phyloP scores from a whole-genome alignment of 2,797 vertebrate genomes.

The Aulostomus chinensis region DNA sequence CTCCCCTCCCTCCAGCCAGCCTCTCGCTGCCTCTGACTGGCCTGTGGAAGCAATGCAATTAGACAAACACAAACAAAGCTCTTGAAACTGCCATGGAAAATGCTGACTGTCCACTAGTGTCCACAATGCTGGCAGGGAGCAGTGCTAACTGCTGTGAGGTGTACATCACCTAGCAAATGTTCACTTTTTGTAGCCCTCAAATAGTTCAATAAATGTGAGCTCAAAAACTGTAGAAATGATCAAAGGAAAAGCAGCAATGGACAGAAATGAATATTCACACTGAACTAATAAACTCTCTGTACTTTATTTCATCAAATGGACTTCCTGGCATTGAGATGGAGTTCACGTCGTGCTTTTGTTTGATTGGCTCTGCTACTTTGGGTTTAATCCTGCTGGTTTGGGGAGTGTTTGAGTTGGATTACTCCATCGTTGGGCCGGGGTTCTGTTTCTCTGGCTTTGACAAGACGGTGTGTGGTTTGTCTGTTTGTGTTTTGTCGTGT shows the following conservation, averaged over 20 bases:
- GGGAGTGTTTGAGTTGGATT: conserved; percentile 81
- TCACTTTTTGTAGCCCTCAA: no score
- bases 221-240: no score
- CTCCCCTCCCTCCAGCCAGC: conserved; percentile 2
- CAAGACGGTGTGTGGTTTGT: conserved; percentile 19
- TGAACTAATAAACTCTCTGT: conserved; percentile 61
- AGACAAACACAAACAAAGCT: conserved; percentile 77
- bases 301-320: conserved; percentile 68
- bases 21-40: conserved; percentile 50
- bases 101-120: conserved; percentile 68
- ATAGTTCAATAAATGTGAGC: no score
- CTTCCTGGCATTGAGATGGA: conserved; percentile 64
- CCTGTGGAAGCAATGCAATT: conserved; percentile 80
- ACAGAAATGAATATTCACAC: conserved; percentile 34
- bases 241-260: no score
- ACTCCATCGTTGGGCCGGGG: conserved; percentile 67
- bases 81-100: conserved; percentile 62
- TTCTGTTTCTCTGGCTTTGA: conserved; percentile 68
- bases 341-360: conserved; percentile 73
- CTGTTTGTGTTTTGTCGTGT: conserved; percentile 15
- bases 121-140: conserved; percentile 37
- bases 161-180: no score
- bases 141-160: conserved; percentile 37
- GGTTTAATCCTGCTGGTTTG: conserved; percentile 78
- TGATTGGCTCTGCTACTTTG: conserved; percentile 76